Conservation (phyloP, 2,113 vertebrate species). For the Thermophis baileyi region DNA sequence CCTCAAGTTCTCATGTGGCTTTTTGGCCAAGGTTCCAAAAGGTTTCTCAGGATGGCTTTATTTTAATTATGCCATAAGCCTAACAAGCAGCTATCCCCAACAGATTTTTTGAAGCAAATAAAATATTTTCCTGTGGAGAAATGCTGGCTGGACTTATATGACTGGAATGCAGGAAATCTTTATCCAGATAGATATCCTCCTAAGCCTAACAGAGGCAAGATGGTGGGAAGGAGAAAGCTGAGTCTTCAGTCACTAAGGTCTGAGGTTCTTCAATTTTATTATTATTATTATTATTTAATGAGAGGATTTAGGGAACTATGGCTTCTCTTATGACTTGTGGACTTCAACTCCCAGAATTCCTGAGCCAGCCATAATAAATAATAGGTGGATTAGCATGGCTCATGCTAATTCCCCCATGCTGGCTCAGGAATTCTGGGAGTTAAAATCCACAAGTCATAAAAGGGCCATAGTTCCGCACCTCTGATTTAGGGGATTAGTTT, state of each 20-base stretch:
- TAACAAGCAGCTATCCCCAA: neutral
- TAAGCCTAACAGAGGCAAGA: neutral
- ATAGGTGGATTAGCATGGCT: too few species aligned
- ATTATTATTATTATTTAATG: neutral
- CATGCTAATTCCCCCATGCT: too few species aligned
- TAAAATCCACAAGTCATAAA: too few species aligned
- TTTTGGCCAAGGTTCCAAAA: neutral
- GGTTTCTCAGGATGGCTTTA: neutral
- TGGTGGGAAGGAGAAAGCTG: neutral
- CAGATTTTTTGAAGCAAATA: neutral
- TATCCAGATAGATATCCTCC: neutral
- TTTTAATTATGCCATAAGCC: neutral
- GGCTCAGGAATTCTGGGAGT: too few species aligned
- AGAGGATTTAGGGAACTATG: too few species aligned
- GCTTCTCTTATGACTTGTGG: too few species aligned
- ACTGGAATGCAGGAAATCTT: neutral
- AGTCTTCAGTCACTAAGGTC: neutral
- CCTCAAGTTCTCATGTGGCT: neutral
- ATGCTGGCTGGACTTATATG: neutral
- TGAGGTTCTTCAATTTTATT: neutral
- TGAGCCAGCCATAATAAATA: too few species aligned
- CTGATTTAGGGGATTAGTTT: neutral
- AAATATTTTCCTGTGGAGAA: neutral
- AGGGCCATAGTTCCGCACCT: too few species aligned
- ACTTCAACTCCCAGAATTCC: too few species aligned